phyloP scores from a whole-genome alignment of 1,140 invertebrate species.

The Globodera rostochiensis region DNA sequence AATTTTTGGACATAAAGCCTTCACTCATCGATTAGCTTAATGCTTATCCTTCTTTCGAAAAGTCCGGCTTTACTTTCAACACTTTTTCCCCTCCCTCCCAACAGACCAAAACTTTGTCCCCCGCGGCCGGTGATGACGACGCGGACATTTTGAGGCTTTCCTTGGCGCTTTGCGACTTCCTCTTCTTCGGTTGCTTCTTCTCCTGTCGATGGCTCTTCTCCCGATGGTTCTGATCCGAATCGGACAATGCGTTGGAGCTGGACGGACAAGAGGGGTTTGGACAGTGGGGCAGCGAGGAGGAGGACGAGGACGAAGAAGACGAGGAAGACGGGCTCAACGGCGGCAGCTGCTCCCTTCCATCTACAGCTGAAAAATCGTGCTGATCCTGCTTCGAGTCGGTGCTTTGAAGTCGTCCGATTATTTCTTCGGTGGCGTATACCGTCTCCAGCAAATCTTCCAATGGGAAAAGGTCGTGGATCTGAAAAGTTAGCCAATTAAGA shows the following conservation, averaged over 20 bases:
- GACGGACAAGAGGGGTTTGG: not conserved
- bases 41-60: too few species aligned
- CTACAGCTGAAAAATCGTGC: too few species aligned
- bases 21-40: too few species aligned
- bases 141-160: not conserved
- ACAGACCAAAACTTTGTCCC: not conserved
- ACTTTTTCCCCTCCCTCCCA: not conserved
- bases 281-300: not conserved
- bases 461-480: conserved; percentile 57
- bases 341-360: not conserved
- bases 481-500: not conserved
- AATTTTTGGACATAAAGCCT: too few species aligned
- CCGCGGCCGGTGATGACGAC: conserved; percentile 8
- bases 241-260: not conserved
- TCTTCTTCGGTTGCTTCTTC: conserved; percentile 32
- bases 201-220: not conserved
- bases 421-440: conserved; percentile 34
- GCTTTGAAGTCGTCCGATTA: conserved; percentile 7
- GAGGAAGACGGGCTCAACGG: conserved; percentile 10
- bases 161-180: conserved; percentile 31
- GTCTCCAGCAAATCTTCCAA: conserved; percentile 55
- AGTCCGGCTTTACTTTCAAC: too few species aligned
- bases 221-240: not conserved
- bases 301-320: not conserved
- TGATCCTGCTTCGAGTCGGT: not conserved